Evolutionary conservation across 2,797 vertebrate genomes (phyloP).

Genomic region (Myotis vivesi): DNA sequence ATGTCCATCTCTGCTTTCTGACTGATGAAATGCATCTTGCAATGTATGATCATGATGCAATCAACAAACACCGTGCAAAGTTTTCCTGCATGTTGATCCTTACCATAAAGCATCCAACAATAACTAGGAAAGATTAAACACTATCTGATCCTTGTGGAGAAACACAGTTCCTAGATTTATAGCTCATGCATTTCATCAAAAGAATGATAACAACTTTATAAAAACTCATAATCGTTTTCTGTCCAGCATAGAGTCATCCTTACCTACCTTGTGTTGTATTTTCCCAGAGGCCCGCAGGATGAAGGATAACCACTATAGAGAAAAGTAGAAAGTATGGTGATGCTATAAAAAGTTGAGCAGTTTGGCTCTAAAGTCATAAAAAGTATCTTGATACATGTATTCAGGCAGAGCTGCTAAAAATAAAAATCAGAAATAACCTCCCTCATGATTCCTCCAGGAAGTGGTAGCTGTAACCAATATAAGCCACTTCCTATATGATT

Average conservation of each 20-base stretch:
- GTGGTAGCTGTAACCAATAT: neutral
- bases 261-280: neutral
- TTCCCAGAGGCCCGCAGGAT: neutral
- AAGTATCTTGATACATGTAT: slow-evolving; percentile 25
- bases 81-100: neutral
- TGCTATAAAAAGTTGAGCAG: slow-evolving; percentile 35
- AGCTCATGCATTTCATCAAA: neutral
- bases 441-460: slow-evolving; percentile 37
- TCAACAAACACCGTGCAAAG: neutral
- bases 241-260: neutral
- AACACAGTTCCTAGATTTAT: neutral
- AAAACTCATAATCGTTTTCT: neutral
- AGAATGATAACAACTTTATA: neutral
- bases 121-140: neutral
- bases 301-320: neutral
- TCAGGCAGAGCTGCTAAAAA: slow-evolving; percentile 34
- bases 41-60: neutral
- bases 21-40: neutral
- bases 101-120: neutral
- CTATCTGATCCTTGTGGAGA: neutral
- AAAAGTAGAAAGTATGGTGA: neutral
- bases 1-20: neutral
- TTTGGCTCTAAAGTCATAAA: slow-evolving; percentile 50
- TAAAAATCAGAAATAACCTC: neutral
- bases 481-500: slow-evolving; percentile 1